Evolutionary conservation across 2,888 invertebrate species (phyloP).

Genomic region (Plebejus melissa): DNA sequence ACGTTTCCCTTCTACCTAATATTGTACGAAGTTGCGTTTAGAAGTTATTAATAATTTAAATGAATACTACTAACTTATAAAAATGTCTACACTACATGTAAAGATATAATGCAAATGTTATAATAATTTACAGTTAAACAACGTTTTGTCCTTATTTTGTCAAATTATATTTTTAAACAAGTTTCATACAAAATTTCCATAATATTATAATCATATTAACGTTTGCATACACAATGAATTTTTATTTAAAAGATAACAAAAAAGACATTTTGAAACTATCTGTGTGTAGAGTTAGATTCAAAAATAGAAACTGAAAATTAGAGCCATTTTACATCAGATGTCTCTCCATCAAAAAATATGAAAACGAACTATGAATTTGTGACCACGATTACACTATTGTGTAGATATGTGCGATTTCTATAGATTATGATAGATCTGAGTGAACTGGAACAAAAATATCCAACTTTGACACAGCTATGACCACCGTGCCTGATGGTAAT

Average conservation of each 20-base stretch:
- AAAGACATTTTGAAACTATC: neutral
- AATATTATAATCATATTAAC: too few relatives aligned
- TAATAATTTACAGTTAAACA: too few relatives aligned
- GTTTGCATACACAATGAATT: too few relatives aligned
- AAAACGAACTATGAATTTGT: neutral
- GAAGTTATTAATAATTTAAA: neutral
- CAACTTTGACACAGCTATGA: constrained; percentile 65
- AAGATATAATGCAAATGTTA: too few relatives aligned
- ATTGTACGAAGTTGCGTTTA: neutral
- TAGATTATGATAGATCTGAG: constrained; percentile 43
- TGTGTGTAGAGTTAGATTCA: neutral
- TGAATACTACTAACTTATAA: too few relatives aligned
- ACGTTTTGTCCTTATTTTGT: too few relatives aligned
- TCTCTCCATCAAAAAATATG: neutral
- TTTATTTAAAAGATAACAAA: too few relatives aligned
- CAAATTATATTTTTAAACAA: too few relatives aligned
- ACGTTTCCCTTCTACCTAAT: neutral
- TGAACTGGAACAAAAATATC: constrained; percentile 56
- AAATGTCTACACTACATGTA: too few relatives aligned
- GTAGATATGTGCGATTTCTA: constrained; percentile 43
- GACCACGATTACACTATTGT: constrained; percentile 48
- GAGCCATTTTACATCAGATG: neutral
- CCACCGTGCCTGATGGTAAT: constrained; percentile 74
- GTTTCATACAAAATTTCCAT: too few relatives aligned
- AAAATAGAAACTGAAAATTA: neutral